Percentiles rank a stretch among this genome's conserved stretches.
These are phyloP conservation scores for Cryptus viduatorius DNA, from an alignment of 2,888 invertebrate genomes.

Conservation along the genomic window DNA sequence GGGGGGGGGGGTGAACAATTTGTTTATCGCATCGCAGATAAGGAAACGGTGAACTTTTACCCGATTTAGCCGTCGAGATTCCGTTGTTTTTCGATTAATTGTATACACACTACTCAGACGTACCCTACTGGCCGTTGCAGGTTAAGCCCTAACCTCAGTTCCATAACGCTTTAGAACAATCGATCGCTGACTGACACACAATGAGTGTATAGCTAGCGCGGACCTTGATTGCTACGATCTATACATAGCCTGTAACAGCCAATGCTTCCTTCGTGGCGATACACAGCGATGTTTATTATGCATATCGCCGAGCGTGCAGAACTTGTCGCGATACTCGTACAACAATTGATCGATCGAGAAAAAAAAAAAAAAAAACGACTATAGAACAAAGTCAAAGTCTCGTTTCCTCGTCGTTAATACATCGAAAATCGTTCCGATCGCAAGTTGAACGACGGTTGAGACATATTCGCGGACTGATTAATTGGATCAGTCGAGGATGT, in stretches of 20 bases:
- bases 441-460: not conserved
- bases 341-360: not conserved
- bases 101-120: not conserved
- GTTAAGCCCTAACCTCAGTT: conserved; percentile 20
- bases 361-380: not conserved
- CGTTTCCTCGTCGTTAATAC: not conserved
- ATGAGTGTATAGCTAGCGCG: conserved; percentile 34
- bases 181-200: conserved; percentile 58
- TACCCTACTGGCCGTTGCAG: conserved; percentile 2
- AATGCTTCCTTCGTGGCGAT: conserved; percentile 16
- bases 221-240: conserved; percentile 65
- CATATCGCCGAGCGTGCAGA: conserved; percentile 24
- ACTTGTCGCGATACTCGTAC: conserved; percentile 6
- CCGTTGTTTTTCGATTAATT: too few species aligned
- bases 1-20: too few species aligned
- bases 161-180: conserved; percentile 52
- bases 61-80: too few species aligned
- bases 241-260: conserved; percentile 50
- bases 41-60: too few species aligned
- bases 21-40: not conserved
- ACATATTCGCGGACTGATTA: conserved; percentile 31
- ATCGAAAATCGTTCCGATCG: not conserved
- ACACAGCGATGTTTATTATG: conserved; percentile 34
- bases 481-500: conserved; percentile 57
- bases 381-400: not conserved